Evolutionary conservation across 2,113 vertebrate species (phyloP), one percentile per base, ranked within the genome.

Genomic region (Pomatostomus ruficeps): DNA sequence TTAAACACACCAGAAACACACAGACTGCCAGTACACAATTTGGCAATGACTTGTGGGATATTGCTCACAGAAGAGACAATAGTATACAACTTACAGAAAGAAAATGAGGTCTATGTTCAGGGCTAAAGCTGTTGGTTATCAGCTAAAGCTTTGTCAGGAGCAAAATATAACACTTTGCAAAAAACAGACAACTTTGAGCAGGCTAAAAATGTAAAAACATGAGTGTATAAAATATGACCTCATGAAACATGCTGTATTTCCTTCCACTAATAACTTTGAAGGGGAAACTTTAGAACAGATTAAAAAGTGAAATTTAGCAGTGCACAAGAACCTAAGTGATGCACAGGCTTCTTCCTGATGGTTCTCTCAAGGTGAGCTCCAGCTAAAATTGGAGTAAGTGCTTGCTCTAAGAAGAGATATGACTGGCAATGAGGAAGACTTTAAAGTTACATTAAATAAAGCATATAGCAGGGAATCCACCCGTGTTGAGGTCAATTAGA

Each of bases 11-110:
- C n/a, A n/a, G n/a, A n/a, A n/a, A n/a, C n/a, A n/a, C n/a, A n/a
- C n/a, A n/a, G n/a, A n/a, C n/a, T n/a, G n/a, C n/a, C n/a, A n/a
- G n/a, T n/a, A n/a, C n/a, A n/a, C 54, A 54, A 12, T 70, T 81
- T 89, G 79, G 78, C 82, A 95, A 82, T 62, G 89, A 86, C 75
- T 97, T 77, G 82, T 49, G 85, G 65, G 62, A 80, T 54, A 88
- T 7, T 68, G 23, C 43, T 83, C n/a, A 66, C 3, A 8, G 66
- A 46, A 88, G n/a, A 94, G 16, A 84, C 57, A 77, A 51, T 21
- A 79, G 57, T 85, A 92, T 66, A 89, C 35, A 93, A 96, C 94
- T 45, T 76, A 76, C 29, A 76, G 89, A 92, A 52, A 88, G 65
- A 95, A 96, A 92, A 91, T 59, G 14, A 72, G 12, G 46, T 7